Percentiles rank a stretch among this genome's conserved stretches.
Conservation (phyloP, 2,113 vertebrate species). For the Eleginops maclovinus region DNA sequence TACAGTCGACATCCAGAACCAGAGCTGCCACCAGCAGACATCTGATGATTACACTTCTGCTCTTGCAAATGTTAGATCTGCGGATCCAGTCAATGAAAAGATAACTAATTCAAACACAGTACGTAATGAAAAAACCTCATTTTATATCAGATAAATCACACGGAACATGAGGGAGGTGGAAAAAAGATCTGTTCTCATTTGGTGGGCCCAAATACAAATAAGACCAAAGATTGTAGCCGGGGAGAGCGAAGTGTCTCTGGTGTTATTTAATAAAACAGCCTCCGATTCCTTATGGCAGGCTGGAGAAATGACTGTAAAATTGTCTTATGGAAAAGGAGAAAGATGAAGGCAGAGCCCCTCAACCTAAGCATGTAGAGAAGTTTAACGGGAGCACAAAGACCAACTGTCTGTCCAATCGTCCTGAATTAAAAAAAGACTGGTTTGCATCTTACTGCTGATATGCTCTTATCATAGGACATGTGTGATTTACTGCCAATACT, state of each 20-base stretch:
- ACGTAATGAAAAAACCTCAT: slow-evolving; percentile 41
- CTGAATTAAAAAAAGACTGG: not conserved
- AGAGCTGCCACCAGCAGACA: slow-evolving; percentile 39
- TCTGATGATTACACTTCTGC: slow-evolving; percentile 48
- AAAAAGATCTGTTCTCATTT: slow-evolving; percentile 59
- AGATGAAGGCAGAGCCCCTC: slow-evolving; percentile 12
- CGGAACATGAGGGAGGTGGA: slow-evolving; percentile 25
- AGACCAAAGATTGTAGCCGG: slow-evolving; percentile 32
- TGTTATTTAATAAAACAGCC: slow-evolving; percentile 67
- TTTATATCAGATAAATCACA: slow-evolving; percentile 60
- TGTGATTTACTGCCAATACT: slow-evolving; percentile 12
- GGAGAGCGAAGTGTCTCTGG: slow-evolving; percentile 50
- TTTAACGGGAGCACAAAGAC: slow-evolving; percentile 6
- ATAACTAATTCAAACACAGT: slow-evolving; percentile 49
- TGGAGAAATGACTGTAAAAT: slow-evolving; percentile 23
- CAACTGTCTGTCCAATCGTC: not conserved
- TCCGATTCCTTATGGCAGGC: slow-evolving; percentile 28
- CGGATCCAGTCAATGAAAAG: slow-evolving; percentile 46
- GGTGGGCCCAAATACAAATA: slow-evolving; percentile 57
- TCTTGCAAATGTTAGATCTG: slow-evolving; percentile 33
- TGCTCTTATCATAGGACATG: slow-evolving; percentile 12
- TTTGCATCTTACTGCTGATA: slow-evolving; percentile 25
- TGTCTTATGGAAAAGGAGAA: not conserved
- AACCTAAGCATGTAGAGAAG: slow-evolving; percentile 7
- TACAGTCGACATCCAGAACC: slow-evolving; percentile 43